Evolutionary conservation across 2,797 vertebrate genomes (phyloP).

Genomic region (Hapalemur alaotrensis): DNA sequence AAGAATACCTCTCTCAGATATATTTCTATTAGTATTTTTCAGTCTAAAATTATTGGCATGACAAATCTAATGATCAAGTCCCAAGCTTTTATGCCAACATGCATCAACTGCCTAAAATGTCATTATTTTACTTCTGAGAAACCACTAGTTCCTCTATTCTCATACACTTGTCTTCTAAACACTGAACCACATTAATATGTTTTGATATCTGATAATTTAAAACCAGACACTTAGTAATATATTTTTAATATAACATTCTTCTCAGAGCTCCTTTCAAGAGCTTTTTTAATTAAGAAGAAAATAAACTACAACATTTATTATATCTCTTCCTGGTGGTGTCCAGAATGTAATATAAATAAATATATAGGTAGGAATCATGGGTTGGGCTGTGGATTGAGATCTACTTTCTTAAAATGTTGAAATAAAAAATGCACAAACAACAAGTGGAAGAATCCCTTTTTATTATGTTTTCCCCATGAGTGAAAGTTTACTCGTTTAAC

Average conservation of each 20-base stretch:
- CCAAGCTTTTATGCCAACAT: background rate
- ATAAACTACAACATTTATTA: background rate
- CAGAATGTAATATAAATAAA: background rate
- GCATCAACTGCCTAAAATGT: background rate
- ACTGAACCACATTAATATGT: background rate
- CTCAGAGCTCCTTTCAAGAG: background rate
- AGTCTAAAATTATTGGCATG: background rate
- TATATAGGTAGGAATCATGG: background rate
- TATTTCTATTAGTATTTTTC: background rate
- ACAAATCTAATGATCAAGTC: background rate
- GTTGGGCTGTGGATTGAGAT: background rate
- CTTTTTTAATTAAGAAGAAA: background rate
- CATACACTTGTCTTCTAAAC: background rate
- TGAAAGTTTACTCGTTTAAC: constrained; percentile 79
- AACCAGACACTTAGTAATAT: background rate
- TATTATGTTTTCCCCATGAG: constrained; percentile 60
- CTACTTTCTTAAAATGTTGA: constrained; percentile 23
- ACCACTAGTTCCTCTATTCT: background rate
- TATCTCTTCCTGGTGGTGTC: background rate
- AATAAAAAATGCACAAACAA: constrained; percentile 37
- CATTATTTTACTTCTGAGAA: constrained; percentile 12
- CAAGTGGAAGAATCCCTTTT: constrained; percentile 45
- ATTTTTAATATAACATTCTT: background rate
- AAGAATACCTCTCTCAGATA: background rate
- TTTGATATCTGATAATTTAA: background rate